Base-by-base conservation (phyloP, 2,797 vertebrate genomes). In the Pristis pectinata region DNA sequence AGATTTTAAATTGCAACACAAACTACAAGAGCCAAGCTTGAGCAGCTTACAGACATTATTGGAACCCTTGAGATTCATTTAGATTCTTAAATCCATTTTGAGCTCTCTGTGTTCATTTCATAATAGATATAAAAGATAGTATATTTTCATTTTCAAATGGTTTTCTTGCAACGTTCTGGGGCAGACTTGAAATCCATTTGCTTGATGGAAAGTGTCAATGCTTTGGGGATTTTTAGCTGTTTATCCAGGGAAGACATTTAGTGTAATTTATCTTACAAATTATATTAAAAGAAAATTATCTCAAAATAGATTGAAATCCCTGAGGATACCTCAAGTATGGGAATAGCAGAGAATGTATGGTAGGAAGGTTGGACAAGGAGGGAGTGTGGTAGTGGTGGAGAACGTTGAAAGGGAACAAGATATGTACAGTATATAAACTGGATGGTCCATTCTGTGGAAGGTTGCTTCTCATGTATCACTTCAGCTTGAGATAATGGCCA, bases 1-100 rank as follows among this genome's bases (percentile, higher is more conserved):
- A 56, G 92, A n/a, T 94, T 76, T 74, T 76, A 94, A 94, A 76
- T 94, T 94, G 92, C 44, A 53, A 53, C 70, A 74, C 92, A 53
- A 53, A 76, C 44, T 56, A 74, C 92, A 76, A 53, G 92, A 56
- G 44, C 72, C 49, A n/a, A 49, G 44, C 92, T 76, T 72, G 92
- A 94, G 92, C 44, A 76, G 27, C 27, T 94, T 53, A 93, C 91
- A 70, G 49, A 76, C 70, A 76, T 74, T 76, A 94, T 76, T 76
- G 44, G 70, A 94, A 41, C 92, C 44, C 41, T 56, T 74, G 92
- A 94, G 92, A 94, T 94, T 94, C 67, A 56, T 74, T 94, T 76
- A 94, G 67, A n/a, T 53, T 56, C 70, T 76, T n/a, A 53, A 94
- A 94, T 76, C 72, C 72, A 49, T 76, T 94, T 94, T 94, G 92